Conservation (phyloP, 2,113 vertebrate genomes). For the Fregetta grallaria region DNA sequence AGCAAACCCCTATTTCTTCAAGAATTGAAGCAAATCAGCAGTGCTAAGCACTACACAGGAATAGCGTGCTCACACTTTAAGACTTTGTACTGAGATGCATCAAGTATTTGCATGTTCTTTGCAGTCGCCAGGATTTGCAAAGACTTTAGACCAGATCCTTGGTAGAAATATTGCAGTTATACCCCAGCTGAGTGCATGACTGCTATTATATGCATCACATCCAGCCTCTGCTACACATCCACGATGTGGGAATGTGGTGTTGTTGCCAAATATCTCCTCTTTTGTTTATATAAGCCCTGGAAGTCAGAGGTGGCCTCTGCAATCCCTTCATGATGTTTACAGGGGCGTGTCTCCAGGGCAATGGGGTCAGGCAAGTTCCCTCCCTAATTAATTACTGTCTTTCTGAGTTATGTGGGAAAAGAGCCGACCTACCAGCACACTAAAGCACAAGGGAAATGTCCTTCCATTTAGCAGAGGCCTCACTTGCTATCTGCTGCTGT, state of each 20-base stretch:
- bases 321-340: not conserved
- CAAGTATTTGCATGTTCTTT: not conserved
- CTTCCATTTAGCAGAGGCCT: not conserved
- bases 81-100: not conserved
- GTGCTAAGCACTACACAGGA: not conserved
- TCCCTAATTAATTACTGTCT: conserved; percentile 44
- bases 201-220: not conserved
- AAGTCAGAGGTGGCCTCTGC: conserved; percentile 40
- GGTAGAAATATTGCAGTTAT: not conserved
- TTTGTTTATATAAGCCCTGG: conserved; percentile 42
- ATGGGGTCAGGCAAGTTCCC: conserved; percentile 29
- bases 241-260: not conserved
- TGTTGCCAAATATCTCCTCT: conserved; percentile 33
- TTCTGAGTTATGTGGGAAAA: conserved; percentile 64
- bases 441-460: conserved; percentile 5
- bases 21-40: not conserved
- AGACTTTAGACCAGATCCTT: not conserved
- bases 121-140: not conserved
- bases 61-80: not conserved
- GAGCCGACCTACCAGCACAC: not conserved
- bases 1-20: not conserved
- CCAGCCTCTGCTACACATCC: not conserved
- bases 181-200: not conserved
- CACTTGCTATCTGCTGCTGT: not conserved
- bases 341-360: conserved; percentile 32